phyloP scores from a whole-genome alignment of 2,888 invertebrate species.

The Pammene aurita region DNA sequence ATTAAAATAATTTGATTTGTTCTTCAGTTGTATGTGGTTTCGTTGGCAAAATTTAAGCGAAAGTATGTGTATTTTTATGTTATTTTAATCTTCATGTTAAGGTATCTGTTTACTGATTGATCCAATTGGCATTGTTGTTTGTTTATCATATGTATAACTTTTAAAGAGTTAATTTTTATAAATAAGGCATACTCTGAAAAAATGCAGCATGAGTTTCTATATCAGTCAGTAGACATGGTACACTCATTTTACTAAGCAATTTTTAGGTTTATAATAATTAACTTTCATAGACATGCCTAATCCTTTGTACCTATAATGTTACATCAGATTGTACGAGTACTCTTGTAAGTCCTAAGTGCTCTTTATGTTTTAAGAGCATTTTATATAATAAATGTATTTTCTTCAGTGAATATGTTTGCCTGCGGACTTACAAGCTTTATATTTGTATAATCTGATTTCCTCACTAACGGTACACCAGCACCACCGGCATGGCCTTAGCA shows the following conservation, averaged over 20 bases:
- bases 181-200: background rate
- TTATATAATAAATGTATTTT: background rate
- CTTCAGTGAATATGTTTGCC: background rate
- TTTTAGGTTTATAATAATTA: background rate
- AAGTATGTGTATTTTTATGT: constrained; percentile 21
- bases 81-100: background rate
- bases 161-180: background rate
- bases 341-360: background rate
- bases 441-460: background rate
- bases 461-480: constrained; percentile 16
- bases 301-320: background rate
- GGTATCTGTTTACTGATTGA: constrained; percentile 15
- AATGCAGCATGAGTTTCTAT: background rate
- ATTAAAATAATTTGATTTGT: no score
- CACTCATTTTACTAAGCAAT: background rate
- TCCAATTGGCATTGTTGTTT: constrained; percentile 14
- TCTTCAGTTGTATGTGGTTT: no score
- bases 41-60: constrained; percentile 32
- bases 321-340: background rate
- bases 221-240: background rate
- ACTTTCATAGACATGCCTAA: background rate
- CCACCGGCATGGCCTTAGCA: constrained; percentile 36
- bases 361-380: background rate
- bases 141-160: constrained; percentile 3
- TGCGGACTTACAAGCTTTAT: constrained; percentile 1